These are phyloP conservation scores for Zapus hudsonius DNA, from an alignment of 2,113 vertebrate genomes.

Conservation along the genomic window DNA sequence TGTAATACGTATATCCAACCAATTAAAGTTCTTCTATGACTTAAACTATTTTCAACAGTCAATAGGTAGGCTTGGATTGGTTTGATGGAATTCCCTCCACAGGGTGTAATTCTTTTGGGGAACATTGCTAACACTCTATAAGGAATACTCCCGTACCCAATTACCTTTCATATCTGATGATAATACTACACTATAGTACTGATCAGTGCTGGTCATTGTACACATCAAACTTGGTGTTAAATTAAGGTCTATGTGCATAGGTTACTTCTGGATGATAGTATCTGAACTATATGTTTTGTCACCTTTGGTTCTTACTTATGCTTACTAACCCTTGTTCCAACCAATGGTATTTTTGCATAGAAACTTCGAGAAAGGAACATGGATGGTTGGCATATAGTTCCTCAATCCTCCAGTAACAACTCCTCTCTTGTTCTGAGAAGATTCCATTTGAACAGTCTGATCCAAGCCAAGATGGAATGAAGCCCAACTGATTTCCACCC, in stretches of 20 bases:
- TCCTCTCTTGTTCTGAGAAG: neutral
- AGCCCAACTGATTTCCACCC: neutral
- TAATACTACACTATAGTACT: accelerated
- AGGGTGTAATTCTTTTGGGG: neutral
- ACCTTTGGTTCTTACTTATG: neutral
- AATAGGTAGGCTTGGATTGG: neutral
- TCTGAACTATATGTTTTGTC: neutral
- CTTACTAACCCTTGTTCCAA: neutral
- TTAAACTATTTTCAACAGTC: constrained; percentile 40
- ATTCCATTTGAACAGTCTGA: neutral
- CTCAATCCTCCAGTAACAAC: neutral
- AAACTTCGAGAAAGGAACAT: neutral
- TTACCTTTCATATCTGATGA: neutral
- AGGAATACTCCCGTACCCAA: neutral
- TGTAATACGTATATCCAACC: neutral
- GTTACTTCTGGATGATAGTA: neutral
- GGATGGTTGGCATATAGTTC: neutral
- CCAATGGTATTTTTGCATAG: neutral
- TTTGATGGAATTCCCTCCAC: neutral
- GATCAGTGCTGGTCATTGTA: neutral
- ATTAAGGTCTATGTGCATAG: neutral
- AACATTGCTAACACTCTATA: neutral
- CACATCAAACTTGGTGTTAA: neutral
- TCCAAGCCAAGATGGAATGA: neutral
- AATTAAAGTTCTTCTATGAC: neutral